These are phyloP conservation scores for Euura lappo DNA, from an alignment of 1,140 invertebrate genomes.

Conservation along the genomic window DNA sequence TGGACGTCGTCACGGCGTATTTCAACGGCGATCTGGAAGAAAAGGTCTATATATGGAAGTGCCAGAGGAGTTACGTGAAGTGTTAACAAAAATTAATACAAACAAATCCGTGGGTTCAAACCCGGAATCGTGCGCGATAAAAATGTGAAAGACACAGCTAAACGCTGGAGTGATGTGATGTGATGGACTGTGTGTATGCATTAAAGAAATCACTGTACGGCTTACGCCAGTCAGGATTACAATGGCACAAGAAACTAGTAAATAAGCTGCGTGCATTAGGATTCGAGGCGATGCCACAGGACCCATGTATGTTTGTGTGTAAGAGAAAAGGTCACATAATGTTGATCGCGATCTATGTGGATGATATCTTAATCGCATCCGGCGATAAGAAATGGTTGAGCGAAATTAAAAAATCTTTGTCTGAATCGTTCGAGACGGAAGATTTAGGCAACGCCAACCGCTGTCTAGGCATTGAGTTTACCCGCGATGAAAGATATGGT, in stretches of 20 bases:
- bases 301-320: background rate
- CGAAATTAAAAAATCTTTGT: constrained; percentile 18
- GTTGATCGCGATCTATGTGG: constrained; percentile 23
- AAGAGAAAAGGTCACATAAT: constrained; percentile 8
- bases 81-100: constrained; percentile 5
- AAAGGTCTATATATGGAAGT: constrained; percentile 25
- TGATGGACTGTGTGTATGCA: background rate
- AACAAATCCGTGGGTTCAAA: background rate
- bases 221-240: constrained; percentile 19
- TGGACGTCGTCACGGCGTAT: constrained; percentile 36
- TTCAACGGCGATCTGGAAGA: constrained; percentile 29
- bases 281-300: background rate
- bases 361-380: constrained; percentile 23
- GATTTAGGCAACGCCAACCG: constrained; percentile 17
- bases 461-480: constrained; percentile 18
- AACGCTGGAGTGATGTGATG: background rate
- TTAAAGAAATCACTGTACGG: constrained; percentile 21
- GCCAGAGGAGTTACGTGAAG: constrained; percentile 21
- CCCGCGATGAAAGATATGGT: background rate
- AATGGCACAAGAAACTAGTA: constrained; percentile 20
- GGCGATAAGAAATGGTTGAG: constrained; percentile 14
- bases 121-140: constrained; percentile 11
- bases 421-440: constrained; percentile 20
- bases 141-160: constrained; percentile 4
- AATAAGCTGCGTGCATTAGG: background rate